Conservation (phyloP, 2,113 vertebrate species). For the Anguilla japonica region DNA sequence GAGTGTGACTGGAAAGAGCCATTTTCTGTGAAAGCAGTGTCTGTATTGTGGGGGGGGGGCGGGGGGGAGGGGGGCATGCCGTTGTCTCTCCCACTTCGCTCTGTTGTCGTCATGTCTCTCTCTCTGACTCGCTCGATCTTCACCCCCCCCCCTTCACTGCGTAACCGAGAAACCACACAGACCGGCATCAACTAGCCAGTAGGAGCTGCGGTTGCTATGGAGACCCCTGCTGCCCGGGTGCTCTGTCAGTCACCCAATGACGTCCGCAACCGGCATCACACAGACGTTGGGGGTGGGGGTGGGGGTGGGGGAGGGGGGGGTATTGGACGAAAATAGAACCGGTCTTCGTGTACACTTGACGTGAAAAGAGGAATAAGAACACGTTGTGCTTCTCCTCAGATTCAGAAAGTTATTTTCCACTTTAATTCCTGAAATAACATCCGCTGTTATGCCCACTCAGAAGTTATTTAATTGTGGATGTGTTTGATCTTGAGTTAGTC, state of each 20-base stretch:
- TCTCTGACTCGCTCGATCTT: slow-evolving; percentile 2
- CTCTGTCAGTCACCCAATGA: slow-evolving; percentile 62
- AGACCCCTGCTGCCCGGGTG: slow-evolving; percentile 50
- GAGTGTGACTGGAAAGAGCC: neutral
- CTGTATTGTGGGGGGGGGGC: neutral
- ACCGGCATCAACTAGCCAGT: slow-evolving; percentile 42
- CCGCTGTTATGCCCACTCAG: neutral
- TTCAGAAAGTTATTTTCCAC: neutral
- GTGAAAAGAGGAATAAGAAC: slow-evolving; percentile 28
- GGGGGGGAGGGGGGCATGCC: neutral
- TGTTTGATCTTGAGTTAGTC: too few species aligned
- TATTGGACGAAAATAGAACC: slow-evolving; percentile 48
- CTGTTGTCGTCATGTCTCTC: slow-evolving; percentile 6
- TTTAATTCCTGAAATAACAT: neutral
- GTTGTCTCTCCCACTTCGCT: neutral
- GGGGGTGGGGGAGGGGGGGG: slow-evolving; percentile 38
- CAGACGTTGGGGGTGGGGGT: neutral
- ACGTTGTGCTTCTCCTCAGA: neutral
- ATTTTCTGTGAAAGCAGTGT: slow-evolving; percentile 7
- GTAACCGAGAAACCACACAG: slow-evolving; percentile 40
- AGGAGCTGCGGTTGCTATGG: slow-evolving; percentile 72
- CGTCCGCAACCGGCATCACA: slow-evolving; percentile 59
- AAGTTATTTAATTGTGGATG: neutral
- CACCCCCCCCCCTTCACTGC: neutral
- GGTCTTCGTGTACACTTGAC: slow-evolving; percentile 38